Evolutionary conservation across 1,140 invertebrate genomes (phyloP), one percentile per base, ranked within the genome.

Genomic region (Parasteatoda tepidariorum): DNA sequence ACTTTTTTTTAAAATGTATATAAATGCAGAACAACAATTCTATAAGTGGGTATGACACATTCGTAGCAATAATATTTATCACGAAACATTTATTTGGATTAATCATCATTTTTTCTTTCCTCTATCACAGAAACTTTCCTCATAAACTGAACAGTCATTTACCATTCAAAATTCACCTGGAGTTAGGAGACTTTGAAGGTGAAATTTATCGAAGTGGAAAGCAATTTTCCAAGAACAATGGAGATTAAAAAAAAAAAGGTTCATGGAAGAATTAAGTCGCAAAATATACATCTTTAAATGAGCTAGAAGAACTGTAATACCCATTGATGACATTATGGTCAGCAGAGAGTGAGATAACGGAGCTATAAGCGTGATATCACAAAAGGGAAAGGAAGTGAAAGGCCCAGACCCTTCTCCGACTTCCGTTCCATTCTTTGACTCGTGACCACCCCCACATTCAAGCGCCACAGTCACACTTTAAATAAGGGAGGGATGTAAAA

Each of bases 161-260:
- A n/a, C n/a, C n/a, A n/a, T n/a, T n/a, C n/a, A n/a, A n/a, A n/a
- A n/a, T n/a, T n/a, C n/a, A n/a, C n/a, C n/a, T n/a, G n/a, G n/a
- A n/a, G n/a, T n/a, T n/a, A 18, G 38, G 18, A 48, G 18, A 48
- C 24, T n/a, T 22, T 78, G 74, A 79, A 79, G 76, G 76, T 68
- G 64, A 79, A 38, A 79, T 1, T 13, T 64, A 57, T 0, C 61
- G 30, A 24, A 57, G 64, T 54, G 41, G 66, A 34, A 59, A 6
- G 66, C 64, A 64, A 64, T 13, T 48, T 18, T 13, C 11, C 64
- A 68, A 5, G 24, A 73, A 73, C 28, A 68, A 68, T 68, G 33
- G 34, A 41, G 34, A 68, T 26, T 38, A 38, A 41, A 18, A 5
- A n/a, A n/a, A n/a, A n/a, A n/a, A 18, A 48, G 38, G 18, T 48